Conservation (phyloP, 2,113 vertebrate genomes). For the Hystrix brachyura region DNA sequence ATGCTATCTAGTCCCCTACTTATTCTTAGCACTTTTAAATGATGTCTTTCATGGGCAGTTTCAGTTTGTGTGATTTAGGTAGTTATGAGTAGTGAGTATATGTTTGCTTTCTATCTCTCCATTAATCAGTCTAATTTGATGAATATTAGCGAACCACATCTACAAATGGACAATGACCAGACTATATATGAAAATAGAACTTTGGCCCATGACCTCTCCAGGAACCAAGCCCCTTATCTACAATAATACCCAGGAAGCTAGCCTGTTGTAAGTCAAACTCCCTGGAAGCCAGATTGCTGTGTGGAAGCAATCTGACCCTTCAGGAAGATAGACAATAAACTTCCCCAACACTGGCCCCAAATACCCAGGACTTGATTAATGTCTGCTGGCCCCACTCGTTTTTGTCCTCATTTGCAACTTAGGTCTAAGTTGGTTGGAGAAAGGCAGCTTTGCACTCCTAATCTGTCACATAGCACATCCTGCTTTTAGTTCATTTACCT, state of each 20-base stretch:
- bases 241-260: not conserved
- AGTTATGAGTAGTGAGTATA: not conserved
- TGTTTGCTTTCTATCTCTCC: not conserved
- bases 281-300: not conserved
- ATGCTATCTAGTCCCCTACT: not conserved
- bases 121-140: not conserved
- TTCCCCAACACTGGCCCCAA: not conserved
- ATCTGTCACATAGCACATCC: not conserved
- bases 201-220: not conserved
- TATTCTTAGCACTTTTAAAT: not conserved
- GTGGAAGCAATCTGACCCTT: not conserved
- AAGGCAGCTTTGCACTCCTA: not conserved
- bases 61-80: not conserved
- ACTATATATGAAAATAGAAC: not conserved
- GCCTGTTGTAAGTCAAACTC: not conserved
- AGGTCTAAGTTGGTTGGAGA: not conserved
- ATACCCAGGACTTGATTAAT: not conserved
- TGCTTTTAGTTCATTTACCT: not conserved
- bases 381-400: not conserved
- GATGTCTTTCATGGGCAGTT: not conserved
- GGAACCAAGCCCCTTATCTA: not conserved
- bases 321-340: not conserved
- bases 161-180: not conserved
- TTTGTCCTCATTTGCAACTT: not conserved
- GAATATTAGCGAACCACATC: not conserved